Evolutionary conservation across 2,888 invertebrate species (phyloP), one percentile per base, ranked within the genome.

Genomic region (Gymnosoma rotundatum): DNA sequence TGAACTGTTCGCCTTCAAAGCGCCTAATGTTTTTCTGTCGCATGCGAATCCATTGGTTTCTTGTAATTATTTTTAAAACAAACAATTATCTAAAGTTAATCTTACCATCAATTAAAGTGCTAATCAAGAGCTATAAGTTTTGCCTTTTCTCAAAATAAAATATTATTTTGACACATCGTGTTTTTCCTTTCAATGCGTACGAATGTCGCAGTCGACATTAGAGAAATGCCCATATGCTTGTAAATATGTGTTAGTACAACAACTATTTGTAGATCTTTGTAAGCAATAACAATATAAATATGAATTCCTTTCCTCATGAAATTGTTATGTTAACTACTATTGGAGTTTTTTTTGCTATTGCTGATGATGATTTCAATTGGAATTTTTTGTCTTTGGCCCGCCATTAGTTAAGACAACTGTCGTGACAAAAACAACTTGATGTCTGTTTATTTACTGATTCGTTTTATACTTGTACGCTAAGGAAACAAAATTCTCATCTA

Each of bases 401-500:
- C 63, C 52, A 67, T 14, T 64, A 32, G 56, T 78, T 36, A 9
- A 50, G 61, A 42, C 72, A 52, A 32, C 72, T 61, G 42, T 1
- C 42, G 42, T 42, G 42, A 42, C 42, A 42, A 42, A 60, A 60
- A 60, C 58, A 50, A 38, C 72, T 56, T 8, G 21, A 64, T 48
- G 72, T 50, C 38, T 64, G 48, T 42, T 36, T 36, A 7, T 42
- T 60, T 48, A 1, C 25, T 48, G 48, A 12, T 18, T 60, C 61
- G 20, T 12, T 16, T 42, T 63, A 18, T 36, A 8, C 25, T 18
- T 52, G 20, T 52, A 42, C 48, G 32, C 36, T 70, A 63, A 70
- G 69, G 69, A 42, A 42, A 42, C 48, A 7, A 81, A 84, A 81
- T 84, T 84, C 78, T 78, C 73, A 78, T 81, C 78, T 60, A 78